phyloP scores from a whole-genome alignment of 2,113 vertebrate genomes.

The Brachyistius frenatus region DNA sequence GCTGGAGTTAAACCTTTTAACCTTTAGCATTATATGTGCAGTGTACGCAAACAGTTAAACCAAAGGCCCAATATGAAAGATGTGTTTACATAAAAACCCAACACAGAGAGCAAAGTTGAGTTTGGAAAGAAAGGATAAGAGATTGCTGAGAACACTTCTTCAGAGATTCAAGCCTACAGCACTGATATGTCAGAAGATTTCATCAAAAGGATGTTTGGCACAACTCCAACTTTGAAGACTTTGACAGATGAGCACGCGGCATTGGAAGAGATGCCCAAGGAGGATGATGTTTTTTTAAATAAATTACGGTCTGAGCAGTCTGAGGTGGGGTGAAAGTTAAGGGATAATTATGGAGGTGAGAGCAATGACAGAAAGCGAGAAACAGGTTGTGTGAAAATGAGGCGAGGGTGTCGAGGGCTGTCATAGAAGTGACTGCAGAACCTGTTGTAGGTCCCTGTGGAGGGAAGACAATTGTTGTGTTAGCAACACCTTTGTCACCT shows the following conservation, averaged over 20 bases:
- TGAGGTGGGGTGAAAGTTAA: constrained; percentile 57
- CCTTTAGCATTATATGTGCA: constrained; percentile 66
- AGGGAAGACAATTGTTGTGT: constrained; percentile 72
- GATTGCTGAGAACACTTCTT: constrained; percentile 46
- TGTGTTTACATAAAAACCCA: constrained; percentile 42
- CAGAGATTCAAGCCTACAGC: constrained; percentile 48
- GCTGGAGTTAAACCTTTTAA: constrained; percentile 83
- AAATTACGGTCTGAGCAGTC: constrained; percentile 43
- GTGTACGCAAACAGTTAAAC: constrained; percentile 6
- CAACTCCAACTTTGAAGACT: constrained; percentile 58
- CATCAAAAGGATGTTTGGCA: constrained; percentile 68
- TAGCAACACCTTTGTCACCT: constrained; percentile 78
- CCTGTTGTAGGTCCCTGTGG: constrained; percentile 65
- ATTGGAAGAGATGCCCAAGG: constrained; percentile 44
- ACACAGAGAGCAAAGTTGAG: constrained; percentile 25
- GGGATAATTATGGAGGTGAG: constrained; percentile 74
- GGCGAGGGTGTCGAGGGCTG: constrained; percentile 70
- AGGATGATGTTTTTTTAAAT: constrained; percentile 43
- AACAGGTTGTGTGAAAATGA: constrained; percentile 80
- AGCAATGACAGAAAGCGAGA: constrained; percentile 72
- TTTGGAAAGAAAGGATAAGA: constrained; percentile 34
- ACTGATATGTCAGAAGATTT: constrained; percentile 57
- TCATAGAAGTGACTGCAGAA: constrained; percentile 64
- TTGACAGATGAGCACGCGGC: constrained; percentile 45
- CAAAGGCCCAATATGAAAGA: constrained; percentile 45